Evolutionary conservation across 1,140 invertebrate species (phyloP).

Genomic region (Plutomurus gul): DNA sequence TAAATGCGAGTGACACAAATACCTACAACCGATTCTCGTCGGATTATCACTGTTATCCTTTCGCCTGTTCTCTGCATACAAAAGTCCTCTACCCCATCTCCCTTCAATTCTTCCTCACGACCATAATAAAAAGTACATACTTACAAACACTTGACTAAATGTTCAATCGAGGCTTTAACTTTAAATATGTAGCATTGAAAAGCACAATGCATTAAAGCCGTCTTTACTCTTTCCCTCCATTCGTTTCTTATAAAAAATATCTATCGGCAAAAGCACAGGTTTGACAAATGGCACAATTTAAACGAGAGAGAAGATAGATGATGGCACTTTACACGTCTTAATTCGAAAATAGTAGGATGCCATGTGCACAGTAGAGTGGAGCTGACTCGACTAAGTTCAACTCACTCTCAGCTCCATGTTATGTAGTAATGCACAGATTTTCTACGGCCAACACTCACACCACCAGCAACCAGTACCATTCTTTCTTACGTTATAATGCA

Average conservation of each 20-base stretch:
- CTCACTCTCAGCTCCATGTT: background rate
- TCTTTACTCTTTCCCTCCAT: background rate
- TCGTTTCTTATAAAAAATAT: constrained; percentile 15
- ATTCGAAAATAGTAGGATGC: constrained; percentile 34
- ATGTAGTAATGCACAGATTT: background rate
- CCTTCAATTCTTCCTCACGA: background rate
- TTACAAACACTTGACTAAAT: background rate
- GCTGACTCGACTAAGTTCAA: too few relatives aligned
- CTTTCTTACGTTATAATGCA: too few relatives aligned
- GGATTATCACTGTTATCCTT: background rate
- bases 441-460: background rate
- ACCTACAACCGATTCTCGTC: constrained; percentile 25
- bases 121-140: background rate
- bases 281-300: constrained; percentile 30
- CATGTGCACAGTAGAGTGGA: background rate
- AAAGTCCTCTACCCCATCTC: background rate
- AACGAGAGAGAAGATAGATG: constrained; percentile 27
- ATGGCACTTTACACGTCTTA: constrained; percentile 37
- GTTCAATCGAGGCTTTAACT: background rate
- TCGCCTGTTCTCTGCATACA: background rate
- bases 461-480: too few relatives aligned
- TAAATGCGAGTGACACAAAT: constrained; percentile 24
- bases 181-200: background rate
- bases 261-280: constrained; percentile 20
- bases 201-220: background rate